phyloP scores from a whole-genome alignment of 2,888 invertebrate species.

The Nezara viridula region DNA sequence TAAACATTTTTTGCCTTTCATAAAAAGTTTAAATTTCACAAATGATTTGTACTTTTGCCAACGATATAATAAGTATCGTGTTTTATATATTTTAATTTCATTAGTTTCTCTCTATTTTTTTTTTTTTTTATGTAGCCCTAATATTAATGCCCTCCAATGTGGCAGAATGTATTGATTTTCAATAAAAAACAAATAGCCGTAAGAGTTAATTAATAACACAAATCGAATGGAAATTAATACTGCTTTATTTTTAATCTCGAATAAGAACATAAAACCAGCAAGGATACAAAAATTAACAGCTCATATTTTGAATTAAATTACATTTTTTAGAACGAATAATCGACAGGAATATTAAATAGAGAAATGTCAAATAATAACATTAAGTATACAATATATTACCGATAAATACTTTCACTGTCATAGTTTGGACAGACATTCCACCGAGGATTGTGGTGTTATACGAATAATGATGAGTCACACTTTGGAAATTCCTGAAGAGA shows the following conservation, averaged over 20 bases:
- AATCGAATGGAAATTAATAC: background rate
- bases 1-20: too few relatives aligned
- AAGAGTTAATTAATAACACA: background rate
- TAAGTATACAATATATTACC: background rate
- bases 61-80: too few relatives aligned
- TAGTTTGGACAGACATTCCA: background rate
- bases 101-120: too few relatives aligned
- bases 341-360: background rate
- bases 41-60: too few relatives aligned
- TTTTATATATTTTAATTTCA: too few relatives aligned
- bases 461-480: slow-evolving; percentile 23
- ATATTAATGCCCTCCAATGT: too few relatives aligned
- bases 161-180: too few relatives aligned
- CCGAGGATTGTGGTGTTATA: background rate
- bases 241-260: background rate
- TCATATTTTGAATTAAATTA: background rate
- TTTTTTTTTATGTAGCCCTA: too few relatives aligned
- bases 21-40: too few relatives aligned
- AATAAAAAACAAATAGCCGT: too few relatives aligned
- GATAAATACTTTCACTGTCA: background rate
- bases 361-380: background rate
- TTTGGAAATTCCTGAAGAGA: background rate
- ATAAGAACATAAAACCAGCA: background rate
- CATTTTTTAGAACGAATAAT: background rate
- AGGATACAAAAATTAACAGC: background rate